Evolutionary conservation across 2,797 vertebrate genomes (phyloP).

Genomic region (Chelon auratus): DNA sequence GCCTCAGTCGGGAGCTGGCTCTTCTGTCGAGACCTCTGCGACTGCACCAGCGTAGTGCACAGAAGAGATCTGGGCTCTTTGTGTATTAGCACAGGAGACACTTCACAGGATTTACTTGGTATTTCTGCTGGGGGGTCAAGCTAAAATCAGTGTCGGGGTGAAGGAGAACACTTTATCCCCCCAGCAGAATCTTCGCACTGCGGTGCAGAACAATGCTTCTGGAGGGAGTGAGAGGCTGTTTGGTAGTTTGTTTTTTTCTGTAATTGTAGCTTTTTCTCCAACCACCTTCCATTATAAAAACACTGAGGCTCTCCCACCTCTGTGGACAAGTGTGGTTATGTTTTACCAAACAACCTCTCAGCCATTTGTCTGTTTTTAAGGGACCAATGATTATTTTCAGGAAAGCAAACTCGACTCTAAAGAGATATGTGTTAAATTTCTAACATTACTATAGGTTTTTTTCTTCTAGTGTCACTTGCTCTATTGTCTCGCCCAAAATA

Average conservation of each 20-base stretch:
- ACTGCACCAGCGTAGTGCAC: conserved; percentile 2
- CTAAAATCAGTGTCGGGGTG: neutral
- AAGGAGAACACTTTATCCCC: neutral
- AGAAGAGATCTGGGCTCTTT: conserved; percentile 14
- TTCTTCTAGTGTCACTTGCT: too few relatives aligned
- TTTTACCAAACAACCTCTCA: too few relatives aligned
- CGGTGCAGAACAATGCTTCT: neutral
- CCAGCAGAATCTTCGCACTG: neutral
- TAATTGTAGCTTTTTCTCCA: neutral
- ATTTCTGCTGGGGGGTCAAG: neutral
- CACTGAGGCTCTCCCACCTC: too few relatives aligned
- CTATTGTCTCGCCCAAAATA: too few relatives aligned
- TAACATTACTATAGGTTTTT: too few relatives aligned
- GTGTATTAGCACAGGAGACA: neutral
- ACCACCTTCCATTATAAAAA: neutral
- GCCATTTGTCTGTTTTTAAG: too few relatives aligned
- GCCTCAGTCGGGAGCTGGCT: conserved; percentile 27
- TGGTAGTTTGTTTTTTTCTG: neutral
- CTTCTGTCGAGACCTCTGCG: neutral
- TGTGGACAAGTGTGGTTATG: too few relatives aligned
- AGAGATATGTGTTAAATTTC: too few relatives aligned
- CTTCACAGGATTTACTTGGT: conserved; percentile 1
- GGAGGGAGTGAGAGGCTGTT: too few relatives aligned
- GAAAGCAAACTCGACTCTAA: too few relatives aligned
- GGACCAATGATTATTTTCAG: too few relatives aligned